Base-by-base conservation (phyloP, 1,140 invertebrate genomes). In the Trichonephila clavata region DNA sequence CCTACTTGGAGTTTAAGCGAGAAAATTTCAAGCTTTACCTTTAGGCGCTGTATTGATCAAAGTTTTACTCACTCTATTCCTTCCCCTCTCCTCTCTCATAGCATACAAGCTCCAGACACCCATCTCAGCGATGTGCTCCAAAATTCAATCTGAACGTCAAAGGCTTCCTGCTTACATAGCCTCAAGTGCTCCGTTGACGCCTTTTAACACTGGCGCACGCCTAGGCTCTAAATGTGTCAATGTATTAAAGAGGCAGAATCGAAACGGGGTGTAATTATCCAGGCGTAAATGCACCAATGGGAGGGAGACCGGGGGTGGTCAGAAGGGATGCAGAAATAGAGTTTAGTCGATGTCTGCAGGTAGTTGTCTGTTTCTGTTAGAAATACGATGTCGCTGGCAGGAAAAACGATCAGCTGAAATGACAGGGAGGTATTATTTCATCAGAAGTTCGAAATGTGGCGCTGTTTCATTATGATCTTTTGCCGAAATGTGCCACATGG, bases 81-180 rank as follows among this genome's bases (percentile, higher is more conserved):
- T 61, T n/a, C 27, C 24, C 18, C 60, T 32, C 8, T 5, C 18
- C 7, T n/a, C 83, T 20, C 24, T 3, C 18, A 84, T 21, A 2
- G n/a, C 83, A 84, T 27, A 84, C 83, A 84, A 57, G 43, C 57
- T 59, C 83, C 7, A 84, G 83, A 57, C 83, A 59, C 39, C 43
- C 24, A 81, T 50, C 39, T 90, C 87, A 16, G 6, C 27, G 68
- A 84, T 59, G 83, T 61, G 90, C 39, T 43, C 32, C 60, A 84
- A 92, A 92, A 92, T 92, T 92, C 90, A 92, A 92, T 92, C 77
- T 92, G 27, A 27, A 50, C 90, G 90, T 92, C 90, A 92, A 83
- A 92, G 81, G 90, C 50, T 57, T 80, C 43, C 83, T 84, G 83
- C 83, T 60, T 81, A 80, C 77, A 92, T 92, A 65, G 90, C 90